Evolutionary conservation across 2,888 invertebrate species (phyloP).

Genomic region (Stenichneumon culpator): DNA sequence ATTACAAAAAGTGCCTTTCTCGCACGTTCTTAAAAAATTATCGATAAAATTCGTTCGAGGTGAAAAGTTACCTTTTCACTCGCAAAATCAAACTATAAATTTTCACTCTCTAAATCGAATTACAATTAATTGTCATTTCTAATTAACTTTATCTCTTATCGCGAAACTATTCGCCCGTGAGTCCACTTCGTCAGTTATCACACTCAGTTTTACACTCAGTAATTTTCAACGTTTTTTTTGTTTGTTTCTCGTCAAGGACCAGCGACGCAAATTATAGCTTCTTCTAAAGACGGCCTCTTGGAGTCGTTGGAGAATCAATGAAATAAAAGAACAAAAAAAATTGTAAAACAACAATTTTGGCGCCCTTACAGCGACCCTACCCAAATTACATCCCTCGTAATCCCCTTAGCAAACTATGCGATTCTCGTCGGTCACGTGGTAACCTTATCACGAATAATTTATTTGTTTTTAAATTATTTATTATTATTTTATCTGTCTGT

Average conservation of each 20-base stretch:
- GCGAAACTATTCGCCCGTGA: not conserved
- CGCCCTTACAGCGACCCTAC: constrained; percentile 18
- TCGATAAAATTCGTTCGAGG: constrained; percentile 38
- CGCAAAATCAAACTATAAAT: not conserved
- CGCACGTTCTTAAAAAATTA: constrained; percentile 18
- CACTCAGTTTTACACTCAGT: not conserved
- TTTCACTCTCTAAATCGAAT: constrained; percentile 16
- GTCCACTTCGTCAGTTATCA: not conserved
- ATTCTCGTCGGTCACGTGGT: constrained; percentile 27
- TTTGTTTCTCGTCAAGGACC: not conserved
- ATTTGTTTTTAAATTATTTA: constrained; percentile 30
- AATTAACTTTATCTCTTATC: not conserved
- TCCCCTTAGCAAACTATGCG: constrained; percentile 25
- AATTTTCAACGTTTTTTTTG: not conserved
- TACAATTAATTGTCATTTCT: constrained; percentile 12
- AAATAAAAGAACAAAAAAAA: not conserved
- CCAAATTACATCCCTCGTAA: constrained; percentile 16
- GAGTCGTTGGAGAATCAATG: not conserved
- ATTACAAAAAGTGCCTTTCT: constrained; percentile 52
- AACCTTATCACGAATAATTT: constrained; percentile 33
- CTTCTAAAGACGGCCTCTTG: not conserved
- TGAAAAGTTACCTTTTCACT: not conserved
- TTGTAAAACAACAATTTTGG: not conserved
- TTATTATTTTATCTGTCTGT: constrained; percentile 4
- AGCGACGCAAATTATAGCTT: not conserved